Percentiles rank a stretch among this genome's conserved stretches.
phyloP scores from a whole-genome alignment of 1,140 invertebrate genomes.

The Drosophila subobscura region DNA sequence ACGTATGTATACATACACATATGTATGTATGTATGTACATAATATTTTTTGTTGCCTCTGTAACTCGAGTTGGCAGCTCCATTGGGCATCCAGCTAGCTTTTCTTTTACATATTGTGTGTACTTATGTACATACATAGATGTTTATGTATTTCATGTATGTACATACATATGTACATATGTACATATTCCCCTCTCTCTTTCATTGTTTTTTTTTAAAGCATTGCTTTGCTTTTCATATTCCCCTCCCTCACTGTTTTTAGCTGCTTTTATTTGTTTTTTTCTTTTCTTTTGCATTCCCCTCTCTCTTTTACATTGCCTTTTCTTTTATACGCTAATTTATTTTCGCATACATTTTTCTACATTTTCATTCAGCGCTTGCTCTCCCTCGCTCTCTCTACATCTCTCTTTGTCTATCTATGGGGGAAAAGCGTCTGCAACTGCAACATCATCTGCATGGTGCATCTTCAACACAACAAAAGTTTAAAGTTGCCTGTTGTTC shows the following conservation, averaged over 20 bases:
- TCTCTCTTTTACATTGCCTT: conserved; percentile 26
- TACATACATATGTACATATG: neutral
- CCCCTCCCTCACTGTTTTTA: neutral
- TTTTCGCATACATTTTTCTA: conserved; percentile 37
- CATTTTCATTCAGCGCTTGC: conserved; percentile 19
- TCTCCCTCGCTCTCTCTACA: neutral
- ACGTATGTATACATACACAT: no score
- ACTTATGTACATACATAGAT: neutral
- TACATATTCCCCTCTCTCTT: neutral
- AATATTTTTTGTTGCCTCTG: no score
- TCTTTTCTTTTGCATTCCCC: conserved; percentile 6
- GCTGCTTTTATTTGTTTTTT: neutral
- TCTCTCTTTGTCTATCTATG: conserved; percentile 14
- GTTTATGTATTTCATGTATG: no score
- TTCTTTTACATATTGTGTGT: conserved; percentile 21
- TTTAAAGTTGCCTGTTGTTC: no score
- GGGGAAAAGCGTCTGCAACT: conserved; percentile 43
- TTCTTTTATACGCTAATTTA: conserved; percentile 58
- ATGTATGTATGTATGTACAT: conserved; percentile 20
- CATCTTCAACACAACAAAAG: conserved; percentile 1
- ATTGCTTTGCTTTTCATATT: neutral
- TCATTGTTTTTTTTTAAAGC: no score
- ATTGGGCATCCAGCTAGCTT: neutral
- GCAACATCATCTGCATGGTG: conserved; percentile 39
- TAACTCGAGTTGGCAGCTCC: conserved; percentile 1